These are phyloP conservation scores for Pterois miles DNA, from an alignment of 2,797 vertebrate species.

Conservation along the genomic window DNA sequence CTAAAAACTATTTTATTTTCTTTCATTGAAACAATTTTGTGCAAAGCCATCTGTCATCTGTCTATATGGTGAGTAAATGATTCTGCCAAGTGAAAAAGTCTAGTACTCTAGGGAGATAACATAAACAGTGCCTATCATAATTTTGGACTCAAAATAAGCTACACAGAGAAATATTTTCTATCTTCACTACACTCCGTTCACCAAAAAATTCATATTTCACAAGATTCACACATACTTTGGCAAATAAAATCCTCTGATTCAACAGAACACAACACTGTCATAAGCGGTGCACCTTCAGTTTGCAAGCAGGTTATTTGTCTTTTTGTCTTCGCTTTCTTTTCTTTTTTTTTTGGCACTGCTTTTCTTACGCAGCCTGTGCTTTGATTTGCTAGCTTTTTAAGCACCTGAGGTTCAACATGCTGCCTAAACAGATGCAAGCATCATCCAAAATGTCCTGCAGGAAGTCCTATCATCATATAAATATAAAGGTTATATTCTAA, in stretches of 20 bases:
- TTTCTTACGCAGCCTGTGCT: slow-evolving; percentile 16
- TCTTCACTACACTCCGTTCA: not conserved
- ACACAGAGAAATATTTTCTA: not conserved
- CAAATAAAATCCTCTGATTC: slow-evolving; percentile 3
- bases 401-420: slow-evolving; percentile 16
- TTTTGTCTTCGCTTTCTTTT: not conserved
- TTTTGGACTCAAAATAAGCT: not conserved
- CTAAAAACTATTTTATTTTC: not conserved
- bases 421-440: slow-evolving; percentile 34
- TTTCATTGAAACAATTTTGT: not conserved
- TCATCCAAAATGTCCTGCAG: slow-evolving; percentile 22
- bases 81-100: not conserved
- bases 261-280: not conserved
- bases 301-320: slow-evolving; percentile 13
- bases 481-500: slow-evolving; percentile 48
- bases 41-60: not conserved
- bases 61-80: not conserved
- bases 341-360: not conserved
- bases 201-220: not conserved
- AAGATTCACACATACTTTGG: not conserved
- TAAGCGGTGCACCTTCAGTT: not conserved
- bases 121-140: not conserved
- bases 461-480: slow-evolving; percentile 26
- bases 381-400: slow-evolving; percentile 44
- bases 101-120: not conserved